Evolutionary conservation across 2,888 invertebrate genomes (phyloP).

Genomic region (Troides oblongomaculatus): DNA sequence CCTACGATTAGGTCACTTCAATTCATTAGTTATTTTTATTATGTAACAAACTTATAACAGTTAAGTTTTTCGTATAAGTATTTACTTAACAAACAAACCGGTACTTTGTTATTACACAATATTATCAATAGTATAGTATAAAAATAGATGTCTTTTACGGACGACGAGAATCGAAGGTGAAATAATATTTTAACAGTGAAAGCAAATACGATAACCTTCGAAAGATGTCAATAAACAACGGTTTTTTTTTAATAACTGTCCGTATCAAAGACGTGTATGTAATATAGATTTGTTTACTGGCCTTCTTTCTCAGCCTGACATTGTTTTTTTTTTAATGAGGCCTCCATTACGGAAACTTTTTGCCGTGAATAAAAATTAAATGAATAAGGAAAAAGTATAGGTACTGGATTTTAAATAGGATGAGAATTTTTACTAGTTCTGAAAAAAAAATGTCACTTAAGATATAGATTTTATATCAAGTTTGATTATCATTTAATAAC

Average conservation of each 20-base stretch:
- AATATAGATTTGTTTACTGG: not conserved
- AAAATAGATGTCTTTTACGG: slow-evolving; percentile 21
- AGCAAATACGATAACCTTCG: slow-evolving; percentile 20
- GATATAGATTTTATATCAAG: not conserved
- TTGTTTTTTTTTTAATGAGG: not conserved
- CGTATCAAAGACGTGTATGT: not conserved
- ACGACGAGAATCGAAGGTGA: slow-evolving; percentile 24
- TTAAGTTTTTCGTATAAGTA: not conserved
- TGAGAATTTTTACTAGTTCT: too few species aligned
- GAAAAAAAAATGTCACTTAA: too few species aligned
- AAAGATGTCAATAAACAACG: not conserved
- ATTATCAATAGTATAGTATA: slow-evolving; percentile 3
- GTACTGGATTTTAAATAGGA: not conserved
- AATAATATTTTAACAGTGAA: slow-evolving; percentile 22
- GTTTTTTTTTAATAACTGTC: slow-evolving; percentile 1
- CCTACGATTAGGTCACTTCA: not conserved
- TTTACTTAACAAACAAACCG: slow-evolving; percentile 16
- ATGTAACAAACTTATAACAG: not conserved
- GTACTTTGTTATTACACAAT: slow-evolving; percentile 9
- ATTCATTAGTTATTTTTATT: not conserved
- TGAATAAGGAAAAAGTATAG: not conserved
- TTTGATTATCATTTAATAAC: not conserved
- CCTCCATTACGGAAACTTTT: not conserved
- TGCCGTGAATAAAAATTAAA: not conserved
- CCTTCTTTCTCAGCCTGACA: not conserved